These are phyloP conservation scores for Planiliza haematocheilus DNA, from an alignment of 2,113 vertebrate species.

Conservation along the genomic window DNA sequence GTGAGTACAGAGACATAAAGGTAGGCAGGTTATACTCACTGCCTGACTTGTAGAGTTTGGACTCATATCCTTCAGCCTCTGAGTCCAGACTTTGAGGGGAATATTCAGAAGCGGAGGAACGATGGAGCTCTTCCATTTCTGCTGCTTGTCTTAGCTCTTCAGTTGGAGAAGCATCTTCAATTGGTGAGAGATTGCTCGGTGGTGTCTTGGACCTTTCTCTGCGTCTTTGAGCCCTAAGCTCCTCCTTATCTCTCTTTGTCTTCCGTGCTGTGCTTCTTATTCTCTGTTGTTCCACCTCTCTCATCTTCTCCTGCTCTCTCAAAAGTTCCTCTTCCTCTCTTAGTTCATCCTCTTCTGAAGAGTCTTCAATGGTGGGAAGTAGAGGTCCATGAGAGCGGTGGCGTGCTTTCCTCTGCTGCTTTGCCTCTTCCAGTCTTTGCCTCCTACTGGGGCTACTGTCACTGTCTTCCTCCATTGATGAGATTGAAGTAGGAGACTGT, in stretches of 20 bases:
- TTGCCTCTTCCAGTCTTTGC: conserved; percentile 94
- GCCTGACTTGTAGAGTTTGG: conserved; percentile 95
- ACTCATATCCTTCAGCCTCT: conserved; percentile 92
- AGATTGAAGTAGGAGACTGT: conserved; percentile 96
- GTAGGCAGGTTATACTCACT: conserved; percentile 97
- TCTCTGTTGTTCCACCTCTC: conserved; percentile 97
- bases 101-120: conserved; percentile 97
- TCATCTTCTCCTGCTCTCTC: conserved; percentile 98
- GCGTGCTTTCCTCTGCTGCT: conserved; percentile 97
- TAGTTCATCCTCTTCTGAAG: conserved; percentile 96
- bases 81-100: conserved; percentile 95
- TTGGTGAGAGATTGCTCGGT: conserved; percentile 97
- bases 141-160: conserved; percentile 97
- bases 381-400: conserved; percentile 96
- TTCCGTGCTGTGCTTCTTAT: conserved; percentile 96
- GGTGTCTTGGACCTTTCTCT: conserved; percentile 97
- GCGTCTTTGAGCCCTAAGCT: conserved; percentile 94
- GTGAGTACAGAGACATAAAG: conserved; percentile 98
- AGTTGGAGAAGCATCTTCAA: conserved; percentile 96
- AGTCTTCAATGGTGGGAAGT: conserved; percentile 98
- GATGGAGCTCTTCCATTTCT: conserved; percentile 98
- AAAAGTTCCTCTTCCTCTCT: conserved; percentile 97
- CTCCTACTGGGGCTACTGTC: conserved; percentile 97
- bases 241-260: conserved; percentile 96
- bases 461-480: conserved; percentile 97